phyloP scores from a whole-genome alignment of 2,888 invertebrate species.

The Congeria kusceri region DNA sequence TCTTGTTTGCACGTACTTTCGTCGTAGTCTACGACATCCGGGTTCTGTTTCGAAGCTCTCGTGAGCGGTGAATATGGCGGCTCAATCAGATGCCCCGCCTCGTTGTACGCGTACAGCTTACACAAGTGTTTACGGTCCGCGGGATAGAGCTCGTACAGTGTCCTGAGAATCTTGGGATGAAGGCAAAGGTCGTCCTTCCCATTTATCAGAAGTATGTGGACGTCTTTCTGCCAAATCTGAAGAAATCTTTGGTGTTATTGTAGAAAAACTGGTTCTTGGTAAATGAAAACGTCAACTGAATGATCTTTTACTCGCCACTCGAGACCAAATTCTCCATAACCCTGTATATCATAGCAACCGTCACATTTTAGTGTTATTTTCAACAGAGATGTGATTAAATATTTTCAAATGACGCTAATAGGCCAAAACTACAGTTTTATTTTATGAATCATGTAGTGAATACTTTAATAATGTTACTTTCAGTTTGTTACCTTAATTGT shows the following conservation, averaged over 20 bases:
- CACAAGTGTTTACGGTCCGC: conserved; percentile 14
- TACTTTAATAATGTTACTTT: no score
- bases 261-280: no score
- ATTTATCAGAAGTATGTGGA: conserved; percentile 18
- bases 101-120: conserved; percentile 22
- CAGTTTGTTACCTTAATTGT: no score
- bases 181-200: conserved; percentile 18
- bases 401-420: no score
- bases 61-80: conserved; percentile 34
- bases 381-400: no score
- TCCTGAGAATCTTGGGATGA: conserved; percentile 6
- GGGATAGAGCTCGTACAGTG: conserved; percentile 18
- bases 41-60: conserved; percentile 11
- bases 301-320: no score
- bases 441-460: no score
- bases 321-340: no score
- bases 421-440: no score
- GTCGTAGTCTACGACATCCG: background rate
- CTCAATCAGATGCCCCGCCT: conserved; percentile 40
- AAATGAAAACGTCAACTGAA: no score
- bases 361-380: no score
- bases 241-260: background rate
- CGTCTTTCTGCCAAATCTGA: conserved; percentile 27
- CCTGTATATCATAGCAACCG: no score
- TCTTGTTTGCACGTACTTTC: background rate